A percentile compares a stretch with the other conserved stretches of the same genome.
Evolutionary conservation across 1,140 invertebrate species (phyloP).

Genomic region (Aculops lycopersici): DNA sequence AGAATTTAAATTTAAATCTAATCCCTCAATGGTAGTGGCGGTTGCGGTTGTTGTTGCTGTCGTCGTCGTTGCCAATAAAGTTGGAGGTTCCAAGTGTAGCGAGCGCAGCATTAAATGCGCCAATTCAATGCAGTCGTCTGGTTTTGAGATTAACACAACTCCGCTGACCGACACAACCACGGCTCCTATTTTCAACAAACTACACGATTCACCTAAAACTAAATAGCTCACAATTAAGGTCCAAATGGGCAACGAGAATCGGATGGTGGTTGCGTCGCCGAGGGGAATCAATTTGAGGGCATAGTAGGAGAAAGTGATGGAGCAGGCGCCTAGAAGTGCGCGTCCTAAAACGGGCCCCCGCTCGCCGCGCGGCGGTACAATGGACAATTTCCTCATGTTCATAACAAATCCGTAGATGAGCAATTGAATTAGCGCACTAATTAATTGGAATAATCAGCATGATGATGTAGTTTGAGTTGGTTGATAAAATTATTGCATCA

Average conservation of each 20-base stretch:
- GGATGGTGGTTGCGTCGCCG: conserved; percentile 23
- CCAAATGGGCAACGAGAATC: conserved; percentile 23
- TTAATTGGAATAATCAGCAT: no score
- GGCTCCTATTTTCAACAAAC: conserved; percentile 19
- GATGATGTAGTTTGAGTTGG: no score
- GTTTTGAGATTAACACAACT: conserved; percentile 20
- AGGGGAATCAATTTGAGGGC: conserved; percentile 22
- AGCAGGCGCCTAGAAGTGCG: conserved; percentile 1
- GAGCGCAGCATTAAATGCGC: no score
- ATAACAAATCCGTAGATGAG: not conserved
- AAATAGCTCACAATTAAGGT: conserved; percentile 21
- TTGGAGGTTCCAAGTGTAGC: no score
- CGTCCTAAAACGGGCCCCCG: not conserved
- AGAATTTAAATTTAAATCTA: not conserved
- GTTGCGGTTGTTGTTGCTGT: not conserved
- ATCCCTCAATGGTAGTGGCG: no score
- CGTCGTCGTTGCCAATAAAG: not conserved
- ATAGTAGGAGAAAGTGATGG: conserved; percentile 1
- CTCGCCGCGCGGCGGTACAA: not conserved
- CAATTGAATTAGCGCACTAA: not conserved
- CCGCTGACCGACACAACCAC: conserved; percentile 18
- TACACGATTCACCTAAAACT: conserved; percentile 22
- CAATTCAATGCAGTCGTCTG: conserved; percentile 14
- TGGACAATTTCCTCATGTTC: not conserved
- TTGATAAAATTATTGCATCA: no score